These are phyloP conservation scores for Neostethus bicornis DNA, from an alignment of 2,797 vertebrate genomes.

Conservation along the genomic window DNA sequence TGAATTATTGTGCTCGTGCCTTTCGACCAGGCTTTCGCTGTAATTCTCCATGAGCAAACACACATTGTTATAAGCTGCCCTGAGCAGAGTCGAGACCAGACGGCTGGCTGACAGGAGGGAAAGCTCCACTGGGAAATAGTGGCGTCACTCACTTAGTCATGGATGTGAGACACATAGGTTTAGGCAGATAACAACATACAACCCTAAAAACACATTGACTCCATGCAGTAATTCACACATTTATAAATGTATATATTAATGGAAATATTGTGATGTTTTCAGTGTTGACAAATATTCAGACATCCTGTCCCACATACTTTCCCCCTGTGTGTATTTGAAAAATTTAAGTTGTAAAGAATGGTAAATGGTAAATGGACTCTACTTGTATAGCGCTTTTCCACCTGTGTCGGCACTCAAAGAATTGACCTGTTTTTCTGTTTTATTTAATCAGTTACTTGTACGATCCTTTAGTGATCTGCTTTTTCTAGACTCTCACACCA, in stretches of 20 bases:
- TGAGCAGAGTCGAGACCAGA: conserved; percentile 34
- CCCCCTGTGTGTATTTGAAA: too few relatives aligned
- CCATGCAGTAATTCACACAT: conserved; percentile 9
- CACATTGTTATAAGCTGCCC: conserved; percentile 23
- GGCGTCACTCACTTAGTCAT: conserved; percentile 53
- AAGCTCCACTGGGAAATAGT: conserved; percentile 35
- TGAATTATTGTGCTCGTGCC: conserved; percentile 7
- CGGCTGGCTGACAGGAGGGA: conserved; percentile 31
- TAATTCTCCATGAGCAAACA: conserved; percentile 14
- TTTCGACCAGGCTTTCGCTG: neutral
- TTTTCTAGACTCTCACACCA: conserved; percentile 23
- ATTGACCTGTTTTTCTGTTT: conserved; percentile 1
- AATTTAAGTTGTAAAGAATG: too few relatives aligned
- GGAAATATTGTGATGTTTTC: conserved; percentile 45
- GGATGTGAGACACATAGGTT: conserved; percentile 48
- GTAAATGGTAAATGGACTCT: too few relatives aligned
- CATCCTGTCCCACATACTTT: neutral
- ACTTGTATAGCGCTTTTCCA: too few relatives aligned
- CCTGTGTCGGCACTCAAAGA: too few relatives aligned
- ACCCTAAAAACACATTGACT: conserved; percentile 5
- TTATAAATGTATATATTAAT: conserved; percentile 6
- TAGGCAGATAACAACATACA: conserved; percentile 45
- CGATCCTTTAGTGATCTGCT: conserved; percentile 12
- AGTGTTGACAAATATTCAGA: conserved; percentile 28
- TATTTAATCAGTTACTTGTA: conserved; percentile 13